Base-by-base conservation (phyloP, 2,113 vertebrate genomes). In the Dicaeum eximium region DNA sequence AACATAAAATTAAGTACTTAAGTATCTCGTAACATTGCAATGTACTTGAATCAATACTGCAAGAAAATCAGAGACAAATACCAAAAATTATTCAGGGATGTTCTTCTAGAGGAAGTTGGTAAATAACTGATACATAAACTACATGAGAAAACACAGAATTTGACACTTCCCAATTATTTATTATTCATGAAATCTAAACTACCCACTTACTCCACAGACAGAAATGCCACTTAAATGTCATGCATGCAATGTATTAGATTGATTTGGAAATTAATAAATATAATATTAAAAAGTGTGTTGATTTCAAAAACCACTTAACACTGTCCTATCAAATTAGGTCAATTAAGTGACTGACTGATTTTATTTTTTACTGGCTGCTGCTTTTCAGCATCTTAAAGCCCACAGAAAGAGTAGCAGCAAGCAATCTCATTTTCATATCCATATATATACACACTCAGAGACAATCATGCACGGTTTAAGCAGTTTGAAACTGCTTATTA, bases 161-260 rank as follows among this genome's bases (percentile, higher is more conserved):
- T 92, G 47, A 74, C 47, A 83, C n/a, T 60, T 91, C 25, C 57
- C 56, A 73, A 22, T 54, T 38, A 93, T 28, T 12, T 77, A 42
- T 60, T 82, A 82, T 31, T 80, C 58, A 83, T 73, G 50, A 86
- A 86, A 88, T 48, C 21, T 66, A 67, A 93, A 88, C 69, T 80
- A 64, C n/a, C 51, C 38, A 53, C 25, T 90, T 93, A 74, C 19
- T 65, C 56, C 64, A 47, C 37, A 74, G 40, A 48, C 21, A 38
- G 40, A 95, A 95, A 64, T 82, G 88, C 28, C 90, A 93, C 33
- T 61, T 86, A 90, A 97, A 96, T 95, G 92, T 92, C 94, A 96
- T 7, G 60, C 75, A 38, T 45, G 25, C 64, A 88, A 80, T 69
- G 22, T 24, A 33, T 37, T 45, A 83, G 71, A 88, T 60, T 80